These are phyloP conservation scores for Ariopsis seemanni DNA, from an alignment of 2,113 vertebrate genomes.

Conservation along the genomic window DNA sequence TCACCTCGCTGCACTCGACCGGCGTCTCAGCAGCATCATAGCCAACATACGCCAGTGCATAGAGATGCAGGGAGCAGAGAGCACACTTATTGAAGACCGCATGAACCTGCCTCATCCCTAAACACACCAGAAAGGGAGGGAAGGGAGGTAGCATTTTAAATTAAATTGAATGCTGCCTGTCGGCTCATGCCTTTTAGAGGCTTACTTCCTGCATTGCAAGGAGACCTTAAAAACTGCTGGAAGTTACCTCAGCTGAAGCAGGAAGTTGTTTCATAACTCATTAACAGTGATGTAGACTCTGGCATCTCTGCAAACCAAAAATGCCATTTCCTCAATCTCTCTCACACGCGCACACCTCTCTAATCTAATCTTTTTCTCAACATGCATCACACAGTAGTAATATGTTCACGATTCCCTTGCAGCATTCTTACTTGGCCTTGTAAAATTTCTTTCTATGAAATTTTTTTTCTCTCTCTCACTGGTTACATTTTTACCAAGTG, in stretches of 20 bases:
- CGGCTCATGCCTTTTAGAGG: slow-evolving; percentile 11
- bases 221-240: slow-evolving; percentile 1
- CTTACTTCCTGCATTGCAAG: slow-evolving; percentile 1
- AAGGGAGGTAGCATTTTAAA: not conserved
- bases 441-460: not conserved
- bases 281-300: not conserved
- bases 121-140: not conserved
- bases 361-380: not conserved
- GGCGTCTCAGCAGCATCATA: slow-evolving; percentile 83
- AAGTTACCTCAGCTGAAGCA: not conserved
- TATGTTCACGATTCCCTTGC: not conserved
- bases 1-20: slow-evolving; percentile 86
- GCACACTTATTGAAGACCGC: slow-evolving; percentile 93
- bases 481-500: not conserved
- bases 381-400: not conserved
- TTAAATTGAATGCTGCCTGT: slow-evolving; percentile 11
- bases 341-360: not conserved
- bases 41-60: slow-evolving; percentile 92
- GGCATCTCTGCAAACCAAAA: not conserved
- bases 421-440: not conserved
- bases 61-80: slow-evolving; percentile 87
- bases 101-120: slow-evolving; percentile 92
- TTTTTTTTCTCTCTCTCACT: not conserved
- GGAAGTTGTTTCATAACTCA: slow-evolving; percentile 23
- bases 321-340: not conserved